A percentile compares a stretch with the other conserved stretches of the same genome.
Evolutionary conservation across 2,113 vertebrate genomes (phyloP).

Genomic region (Alosa alosa): DNA sequence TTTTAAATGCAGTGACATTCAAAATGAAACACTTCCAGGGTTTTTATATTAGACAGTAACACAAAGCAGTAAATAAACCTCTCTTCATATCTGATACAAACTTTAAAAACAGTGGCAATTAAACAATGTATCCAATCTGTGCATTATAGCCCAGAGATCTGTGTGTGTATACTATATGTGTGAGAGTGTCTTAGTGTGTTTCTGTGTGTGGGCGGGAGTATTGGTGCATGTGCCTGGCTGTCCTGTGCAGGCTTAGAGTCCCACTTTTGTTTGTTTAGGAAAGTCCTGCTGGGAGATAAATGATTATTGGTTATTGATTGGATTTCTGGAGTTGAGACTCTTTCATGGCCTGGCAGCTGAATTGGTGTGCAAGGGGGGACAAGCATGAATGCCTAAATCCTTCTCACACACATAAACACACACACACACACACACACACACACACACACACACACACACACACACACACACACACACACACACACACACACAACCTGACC

Average conservation of each 20-base stretch:
- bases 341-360: not conserved
- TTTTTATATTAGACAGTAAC: no score
- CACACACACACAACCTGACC: conserved; percentile 17
- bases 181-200: not conserved
- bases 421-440: not conserved
- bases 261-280: not conserved
- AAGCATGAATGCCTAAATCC: not conserved
- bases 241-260: not conserved
- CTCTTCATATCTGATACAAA: no score
- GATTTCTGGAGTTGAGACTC: conserved; percentile 23
- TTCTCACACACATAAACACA: conserved; percentile 23
- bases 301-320: conserved; percentile 56
- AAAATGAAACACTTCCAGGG: not conserved
- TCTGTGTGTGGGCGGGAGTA: not conserved
- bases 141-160: no score
- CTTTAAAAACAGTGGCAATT: no score
- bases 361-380: conserved; percentile 34
- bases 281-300: not conserved
- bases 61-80: no score
- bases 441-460: conserved; percentile 32
- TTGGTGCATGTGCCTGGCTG: not conserved
- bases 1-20: not conserved
- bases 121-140: no score
- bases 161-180: not conserved
- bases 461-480: not conserved